A percentile compares a stretch with the other conserved stretches of the same genome.
phyloP scores from a whole-genome alignment of 2,797 vertebrate genomes.

The Gephyroberyx darwinii region DNA sequence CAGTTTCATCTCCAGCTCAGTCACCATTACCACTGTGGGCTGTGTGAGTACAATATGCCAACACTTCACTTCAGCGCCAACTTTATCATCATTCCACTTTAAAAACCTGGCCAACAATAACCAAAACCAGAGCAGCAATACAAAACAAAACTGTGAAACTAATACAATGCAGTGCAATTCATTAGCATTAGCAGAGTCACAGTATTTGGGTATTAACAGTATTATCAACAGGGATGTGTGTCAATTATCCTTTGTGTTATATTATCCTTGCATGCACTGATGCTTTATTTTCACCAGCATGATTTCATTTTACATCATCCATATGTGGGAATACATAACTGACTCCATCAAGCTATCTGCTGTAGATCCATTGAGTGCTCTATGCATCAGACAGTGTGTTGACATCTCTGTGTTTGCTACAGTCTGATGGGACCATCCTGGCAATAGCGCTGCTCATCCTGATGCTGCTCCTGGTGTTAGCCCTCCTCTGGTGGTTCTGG shows the following conservation, averaged over 20 bases:
- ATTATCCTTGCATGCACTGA: too few relatives aligned
- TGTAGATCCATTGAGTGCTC: constrained; percentile 19
- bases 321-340: not conserved
- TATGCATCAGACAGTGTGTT: constrained; percentile 22
- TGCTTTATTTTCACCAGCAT: not conserved
- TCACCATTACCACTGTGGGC: constrained; percentile 96
- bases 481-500: constrained; percentile 99
- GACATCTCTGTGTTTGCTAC: constrained; percentile 54
- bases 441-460: constrained; percentile 93
- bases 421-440: constrained; percentile 97
- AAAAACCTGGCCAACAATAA: not conserved
- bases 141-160: not conserved
- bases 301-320: not conserved
- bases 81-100: not conserved
- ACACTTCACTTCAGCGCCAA: not conserved
- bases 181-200: constrained; percentile 1
- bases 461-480: constrained; percentile 92
- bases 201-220: too few relatives aligned
- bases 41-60: constrained; percentile 88
- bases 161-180: not conserved
- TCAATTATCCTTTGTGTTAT: too few relatives aligned
- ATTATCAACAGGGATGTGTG: too few relatives aligned
- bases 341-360: not conserved
- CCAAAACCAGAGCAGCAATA: not conserved
- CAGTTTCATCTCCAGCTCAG: constrained; percentile 97